These are phyloP conservation scores for Troides aeacus DNA, from an alignment of 2,888 invertebrate genomes.

Conservation along the genomic window DNA sequence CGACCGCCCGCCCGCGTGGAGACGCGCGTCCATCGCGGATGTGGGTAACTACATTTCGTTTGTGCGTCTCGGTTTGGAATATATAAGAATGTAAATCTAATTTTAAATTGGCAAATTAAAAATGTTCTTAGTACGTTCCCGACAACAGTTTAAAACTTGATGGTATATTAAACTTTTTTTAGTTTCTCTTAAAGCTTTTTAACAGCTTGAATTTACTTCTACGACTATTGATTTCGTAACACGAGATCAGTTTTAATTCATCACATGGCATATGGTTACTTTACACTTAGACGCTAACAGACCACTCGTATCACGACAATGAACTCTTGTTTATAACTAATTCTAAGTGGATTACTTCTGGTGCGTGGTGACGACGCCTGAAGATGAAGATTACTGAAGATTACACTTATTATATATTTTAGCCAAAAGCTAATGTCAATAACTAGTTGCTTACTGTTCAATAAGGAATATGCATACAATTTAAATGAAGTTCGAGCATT, in stretches of 20 bases:
- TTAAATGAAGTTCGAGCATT: too few species aligned
- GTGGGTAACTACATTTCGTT: too few species aligned
- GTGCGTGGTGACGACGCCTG: conserved; percentile 42
- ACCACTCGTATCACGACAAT: conserved; percentile 71
- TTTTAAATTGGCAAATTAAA: too few species aligned
- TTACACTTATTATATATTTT: conserved; percentile 26
- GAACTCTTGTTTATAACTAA: conserved; percentile 73
- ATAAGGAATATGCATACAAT: background rate
- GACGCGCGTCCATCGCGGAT: background rate
- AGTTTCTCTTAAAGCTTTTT: too few species aligned
- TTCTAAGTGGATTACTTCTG: conserved; percentile 74
- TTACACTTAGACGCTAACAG: conserved; percentile 71
- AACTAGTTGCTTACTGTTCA: background rate
- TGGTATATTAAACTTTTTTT: too few species aligned
- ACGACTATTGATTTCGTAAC: conserved; percentile 12
- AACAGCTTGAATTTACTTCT: background rate
- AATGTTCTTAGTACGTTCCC: too few species aligned
- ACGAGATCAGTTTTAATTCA: conserved; percentile 35
- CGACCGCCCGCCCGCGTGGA: background rate
- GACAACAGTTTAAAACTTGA: too few species aligned
- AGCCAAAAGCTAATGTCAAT: conserved; percentile 19
- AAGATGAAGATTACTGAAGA: conserved; percentile 26
- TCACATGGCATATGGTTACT: conserved; percentile 52
- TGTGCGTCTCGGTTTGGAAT: too few species aligned
- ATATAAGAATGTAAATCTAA: too few species aligned